Conservation (phyloP, 2,888 invertebrate species). For the Patella caerulea region DNA sequence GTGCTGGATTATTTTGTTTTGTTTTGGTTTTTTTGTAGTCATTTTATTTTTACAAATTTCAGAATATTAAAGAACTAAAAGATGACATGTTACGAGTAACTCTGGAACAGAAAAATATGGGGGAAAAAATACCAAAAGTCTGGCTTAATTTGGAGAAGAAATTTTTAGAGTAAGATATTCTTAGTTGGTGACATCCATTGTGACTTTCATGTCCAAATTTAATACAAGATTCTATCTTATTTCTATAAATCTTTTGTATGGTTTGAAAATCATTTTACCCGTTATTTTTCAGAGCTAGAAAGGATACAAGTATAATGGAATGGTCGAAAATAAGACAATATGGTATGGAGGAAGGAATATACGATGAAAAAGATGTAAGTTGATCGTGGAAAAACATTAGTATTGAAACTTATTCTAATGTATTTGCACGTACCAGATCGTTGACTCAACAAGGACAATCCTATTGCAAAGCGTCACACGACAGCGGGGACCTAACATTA, state of each 20-base stretch:
- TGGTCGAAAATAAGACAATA: slow-evolving; percentile 52
- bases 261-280: not conserved
- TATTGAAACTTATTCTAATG: no score
- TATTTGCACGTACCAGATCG: no score
- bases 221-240: no score
- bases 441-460: no score
- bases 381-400: not conserved
- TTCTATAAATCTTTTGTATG: no score
- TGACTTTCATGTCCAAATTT: no score
- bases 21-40: no score
- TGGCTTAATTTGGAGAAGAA: slow-evolving; percentile 69
- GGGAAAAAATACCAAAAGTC: slow-evolving; percentile 69
- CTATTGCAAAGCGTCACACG: no score
- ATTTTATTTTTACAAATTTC: not conserved
- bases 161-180: slow-evolving; percentile 57
- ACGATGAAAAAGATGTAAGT: slow-evolving; percentile 64
- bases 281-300: slow-evolving; percentile 44
- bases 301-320: slow-evolving; percentile 48
- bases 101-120: slow-evolving; percentile 68
- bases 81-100: slow-evolving; percentile 60
- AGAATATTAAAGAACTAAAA: slow-evolving; percentile 65
- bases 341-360: slow-evolving; percentile 61
- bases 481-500: no score
- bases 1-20: no score
- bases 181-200: not conserved